These are phyloP conservation scores for Plotosus lineatus DNA, from an alignment of 2,113 vertebrate species.

Conservation along the genomic window DNA sequence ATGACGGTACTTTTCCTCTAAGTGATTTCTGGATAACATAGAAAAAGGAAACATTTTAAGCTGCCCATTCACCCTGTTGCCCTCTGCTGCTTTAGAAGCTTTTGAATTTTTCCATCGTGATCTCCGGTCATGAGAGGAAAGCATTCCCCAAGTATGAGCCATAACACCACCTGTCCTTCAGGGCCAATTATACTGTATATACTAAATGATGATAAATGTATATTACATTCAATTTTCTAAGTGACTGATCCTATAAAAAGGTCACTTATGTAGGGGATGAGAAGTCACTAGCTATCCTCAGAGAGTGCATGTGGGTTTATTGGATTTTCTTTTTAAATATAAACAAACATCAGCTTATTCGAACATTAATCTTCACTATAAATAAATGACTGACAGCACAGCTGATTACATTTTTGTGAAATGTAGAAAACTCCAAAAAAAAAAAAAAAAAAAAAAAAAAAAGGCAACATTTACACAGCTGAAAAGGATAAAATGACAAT, in stretches of 20 bases:
- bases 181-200: slow-evolving; percentile 14
- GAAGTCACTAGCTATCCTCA: not conserved
- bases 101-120: not conserved
- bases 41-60: slow-evolving; percentile 10
- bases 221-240: not conserved
- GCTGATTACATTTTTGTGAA: not conserved
- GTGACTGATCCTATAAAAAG: not conserved
- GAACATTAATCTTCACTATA: too few relatives aligned
- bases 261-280: not conserved
- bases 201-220: not conserved
- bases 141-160: not conserved
- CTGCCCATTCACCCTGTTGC: not conserved
- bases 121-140: not conserved
- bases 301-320: not conserved
- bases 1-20: not conserved
- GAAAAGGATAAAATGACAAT: not conserved
- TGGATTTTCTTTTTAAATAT: not conserved
- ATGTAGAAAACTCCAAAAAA: not conserved
- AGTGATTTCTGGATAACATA: slow-evolving; percentile 1
- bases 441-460: too few relatives aligned
- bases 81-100: not conserved
- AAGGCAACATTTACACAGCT: not conserved
- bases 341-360: not conserved
- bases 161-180: not conserved
- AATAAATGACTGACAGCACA: not conserved